A percentile compares a stretch with the other conserved stretches of the same genome.
Conservation (phyloP, 2,888 invertebrate species). For the Diarsia brunnea region DNA sequence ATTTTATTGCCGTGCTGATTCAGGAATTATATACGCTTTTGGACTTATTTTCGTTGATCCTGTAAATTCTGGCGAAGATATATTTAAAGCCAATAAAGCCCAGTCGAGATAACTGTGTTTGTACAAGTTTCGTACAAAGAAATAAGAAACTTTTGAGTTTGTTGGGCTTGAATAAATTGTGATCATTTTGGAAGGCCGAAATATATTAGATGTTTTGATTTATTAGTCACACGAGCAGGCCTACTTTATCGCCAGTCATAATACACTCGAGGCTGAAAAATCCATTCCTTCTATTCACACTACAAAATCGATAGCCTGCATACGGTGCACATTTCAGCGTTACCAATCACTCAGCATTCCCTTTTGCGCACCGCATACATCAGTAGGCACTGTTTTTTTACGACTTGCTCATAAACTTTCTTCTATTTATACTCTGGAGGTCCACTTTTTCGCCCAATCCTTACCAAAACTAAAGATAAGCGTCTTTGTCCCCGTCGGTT, state of each 20-base stretch:
- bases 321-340: constrained; percentile 22
- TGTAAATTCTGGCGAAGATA: constrained; percentile 41
- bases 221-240: not conserved
- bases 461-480: constrained; percentile 51
- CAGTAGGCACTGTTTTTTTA: constrained; percentile 30
- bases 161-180: not conserved
- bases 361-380: constrained; percentile 25
- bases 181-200: constrained; percentile 2
- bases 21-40: constrained; percentile 53
- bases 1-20: constrained; percentile 60
- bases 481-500: constrained; percentile 52
- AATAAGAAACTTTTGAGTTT: constrained; percentile 25
- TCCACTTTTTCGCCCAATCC: constrained; percentile 34
- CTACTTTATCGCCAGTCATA: not conserved
- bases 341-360: constrained; percentile 44
- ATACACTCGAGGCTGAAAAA: not conserved
- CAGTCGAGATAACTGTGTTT: constrained; percentile 20
- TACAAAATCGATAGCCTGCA: constrained; percentile 33
- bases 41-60: constrained; percentile 52
- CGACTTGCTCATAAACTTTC: constrained; percentile 41
- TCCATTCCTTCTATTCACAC: constrained; percentile 1
- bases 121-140: constrained; percentile 22
- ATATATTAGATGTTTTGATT: not conserved
- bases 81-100: constrained; percentile 35
- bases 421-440: constrained; percentile 48